phyloP scores from a whole-genome alignment of 92 coral and sea anemone genomes.

The Umimayanthus kanabou region DNA sequence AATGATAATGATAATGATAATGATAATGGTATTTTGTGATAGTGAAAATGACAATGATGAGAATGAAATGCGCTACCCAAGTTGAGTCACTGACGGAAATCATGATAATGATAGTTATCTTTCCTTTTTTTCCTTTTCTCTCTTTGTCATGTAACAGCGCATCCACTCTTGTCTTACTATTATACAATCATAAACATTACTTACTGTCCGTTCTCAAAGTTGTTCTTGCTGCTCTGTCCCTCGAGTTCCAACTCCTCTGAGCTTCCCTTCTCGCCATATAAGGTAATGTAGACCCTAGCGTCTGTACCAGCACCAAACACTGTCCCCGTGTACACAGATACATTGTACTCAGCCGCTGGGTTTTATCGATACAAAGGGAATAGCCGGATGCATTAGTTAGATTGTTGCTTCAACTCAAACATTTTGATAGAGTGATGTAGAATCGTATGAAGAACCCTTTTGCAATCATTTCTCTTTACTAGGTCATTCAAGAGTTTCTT shows the following conservation, averaged over 20 bases:
- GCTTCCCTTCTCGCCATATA: conserved; percentile 81
- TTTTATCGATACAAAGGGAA: not conserved
- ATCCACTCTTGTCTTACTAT: not conserved
- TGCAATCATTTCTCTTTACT: too few relatives aligned
- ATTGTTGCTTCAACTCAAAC: not conserved
- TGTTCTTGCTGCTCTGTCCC: conserved; percentile 66
- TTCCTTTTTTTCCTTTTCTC: not conserved
- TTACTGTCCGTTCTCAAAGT: conserved; percentile 96
- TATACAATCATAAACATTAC: conserved; percentile 16
- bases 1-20: too few relatives aligned
- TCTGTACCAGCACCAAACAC: conserved; percentile 98
- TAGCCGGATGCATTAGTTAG: not conserved
- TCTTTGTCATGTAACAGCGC: not conserved
- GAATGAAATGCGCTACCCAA: too few relatives aligned
- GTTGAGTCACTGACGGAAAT: too few relatives aligned
- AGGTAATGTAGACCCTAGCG: conserved; percentile 82
- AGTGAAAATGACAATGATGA: too few relatives aligned
- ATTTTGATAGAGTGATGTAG: not conserved
- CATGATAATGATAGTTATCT: too few relatives aligned
- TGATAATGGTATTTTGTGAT: too few relatives aligned
- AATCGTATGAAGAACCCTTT: not conserved
- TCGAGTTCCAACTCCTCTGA: conserved; percentile 79
- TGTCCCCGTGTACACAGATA: conserved; percentile 82
- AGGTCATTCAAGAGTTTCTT: too few relatives aligned
- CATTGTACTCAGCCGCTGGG: conserved; percentile 72